phyloP scores from a whole-genome alignment of 2,888 invertebrate genomes.

The Cheilosia vernalis region DNA sequence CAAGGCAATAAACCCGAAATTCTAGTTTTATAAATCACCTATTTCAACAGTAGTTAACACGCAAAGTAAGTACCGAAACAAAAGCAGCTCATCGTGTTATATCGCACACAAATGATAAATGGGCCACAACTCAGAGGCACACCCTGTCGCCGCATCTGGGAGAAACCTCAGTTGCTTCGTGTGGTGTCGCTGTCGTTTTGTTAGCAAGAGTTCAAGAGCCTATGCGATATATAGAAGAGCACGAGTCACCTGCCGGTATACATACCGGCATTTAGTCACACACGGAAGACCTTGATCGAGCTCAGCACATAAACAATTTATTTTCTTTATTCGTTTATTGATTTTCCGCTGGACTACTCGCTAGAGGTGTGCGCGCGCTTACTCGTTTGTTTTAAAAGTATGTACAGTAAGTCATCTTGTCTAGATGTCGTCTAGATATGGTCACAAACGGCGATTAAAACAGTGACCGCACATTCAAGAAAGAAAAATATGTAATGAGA shows the following conservation, averaged over 20 bases:
- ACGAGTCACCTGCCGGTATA: slow-evolving; percentile 31
- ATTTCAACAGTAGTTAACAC: background rate
- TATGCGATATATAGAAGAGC: slow-evolving; percentile 22
- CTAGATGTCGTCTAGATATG: slow-evolving; percentile 66
- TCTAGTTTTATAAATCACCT: slow-evolving; percentile 1
- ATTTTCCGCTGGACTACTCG: slow-evolving; percentile 27
- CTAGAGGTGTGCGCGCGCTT: slow-evolving; percentile 33
- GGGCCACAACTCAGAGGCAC: slow-evolving; percentile 7
- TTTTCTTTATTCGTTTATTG: slow-evolving; percentile 37
- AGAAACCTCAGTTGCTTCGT: slow-evolving; percentile 24
- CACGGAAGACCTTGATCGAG: slow-evolving; percentile 64
- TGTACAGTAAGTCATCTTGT: slow-evolving; percentile 54
- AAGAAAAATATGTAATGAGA: slow-evolving; percentile 34
- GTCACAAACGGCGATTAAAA: slow-evolving; percentile 44
- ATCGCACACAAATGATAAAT: slow-evolving; percentile 10
- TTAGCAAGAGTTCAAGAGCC: slow-evolving; percentile 62
- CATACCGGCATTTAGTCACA: slow-evolving; percentile 60
- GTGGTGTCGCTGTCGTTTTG: slow-evolving; percentile 21
- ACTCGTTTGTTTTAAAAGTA: slow-evolving; percentile 47
- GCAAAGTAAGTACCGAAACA: slow-evolving; percentile 9
- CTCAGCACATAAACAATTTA: slow-evolving; percentile 44
- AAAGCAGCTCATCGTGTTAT: background rate
- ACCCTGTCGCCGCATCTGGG: slow-evolving; percentile 32
- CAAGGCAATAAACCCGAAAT: background rate
- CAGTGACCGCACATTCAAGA: slow-evolving; percentile 10